Evolutionary conservation across 1,140 invertebrate genomes (phyloP).

Genomic region (Orussus abietinus): DNA sequence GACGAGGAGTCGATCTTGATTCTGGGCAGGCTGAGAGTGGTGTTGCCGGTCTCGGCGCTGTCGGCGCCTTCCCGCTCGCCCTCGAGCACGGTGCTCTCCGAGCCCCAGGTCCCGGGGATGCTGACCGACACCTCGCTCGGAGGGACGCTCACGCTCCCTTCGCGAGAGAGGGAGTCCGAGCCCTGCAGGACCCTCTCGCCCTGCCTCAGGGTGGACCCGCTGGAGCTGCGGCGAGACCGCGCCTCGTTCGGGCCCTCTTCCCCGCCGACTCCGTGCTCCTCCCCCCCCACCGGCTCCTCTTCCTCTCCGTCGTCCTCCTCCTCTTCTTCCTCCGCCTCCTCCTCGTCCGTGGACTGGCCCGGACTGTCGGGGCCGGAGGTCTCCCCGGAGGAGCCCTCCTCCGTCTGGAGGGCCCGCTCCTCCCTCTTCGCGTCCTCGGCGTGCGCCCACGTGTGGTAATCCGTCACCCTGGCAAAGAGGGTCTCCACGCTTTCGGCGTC

Average conservation of each 20-base stretch:
- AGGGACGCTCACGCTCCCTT: constrained; percentile 47
- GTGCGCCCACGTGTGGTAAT: constrained; percentile 51
- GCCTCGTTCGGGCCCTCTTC: constrained; percentile 38
- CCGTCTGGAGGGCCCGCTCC: constrained; percentile 49
- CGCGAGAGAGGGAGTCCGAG: constrained; percentile 41
- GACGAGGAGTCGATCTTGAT: constrained; percentile 53
- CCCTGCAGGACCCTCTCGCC: constrained; percentile 40
- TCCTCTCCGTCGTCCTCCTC: constrained; percentile 20
- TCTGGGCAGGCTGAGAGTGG: constrained; percentile 53
- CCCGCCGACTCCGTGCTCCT: too few species aligned
- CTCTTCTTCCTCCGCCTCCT: constrained; percentile 52
- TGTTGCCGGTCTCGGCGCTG: constrained; percentile 37
- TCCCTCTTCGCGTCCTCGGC: constrained; percentile 50
- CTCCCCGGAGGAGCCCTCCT: constrained; percentile 68
- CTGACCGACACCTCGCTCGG: constrained; percentile 46
- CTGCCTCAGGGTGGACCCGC: constrained; percentile 41
- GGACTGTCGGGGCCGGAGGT: constrained; percentile 85
- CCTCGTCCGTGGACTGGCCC: constrained; percentile 68
- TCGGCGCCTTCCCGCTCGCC: constrained; percentile 39
- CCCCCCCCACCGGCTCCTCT: background rate
- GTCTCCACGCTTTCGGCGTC: constrained; percentile 43
- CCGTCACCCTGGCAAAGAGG: constrained; percentile 52
- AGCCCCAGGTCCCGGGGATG: constrained; percentile 45
- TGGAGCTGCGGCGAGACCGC: constrained; percentile 39
- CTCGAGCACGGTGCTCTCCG: constrained; percentile 44